phyloP scores from a whole-genome alignment of 2,888 invertebrate genomes.

The Chrysomela aeneicollis region DNA sequence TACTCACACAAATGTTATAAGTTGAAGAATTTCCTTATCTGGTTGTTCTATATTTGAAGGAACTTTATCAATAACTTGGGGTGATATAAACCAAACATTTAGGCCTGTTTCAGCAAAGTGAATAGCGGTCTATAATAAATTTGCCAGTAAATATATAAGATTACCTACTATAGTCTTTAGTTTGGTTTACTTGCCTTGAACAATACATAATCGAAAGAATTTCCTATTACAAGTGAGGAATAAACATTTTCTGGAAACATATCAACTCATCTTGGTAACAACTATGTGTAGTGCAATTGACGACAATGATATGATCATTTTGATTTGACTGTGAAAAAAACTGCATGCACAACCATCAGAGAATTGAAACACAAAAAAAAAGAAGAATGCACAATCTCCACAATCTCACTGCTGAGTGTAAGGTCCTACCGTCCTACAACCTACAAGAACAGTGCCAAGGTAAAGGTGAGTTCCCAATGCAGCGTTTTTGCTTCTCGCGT shows the following conservation, averaged over 20 bases:
- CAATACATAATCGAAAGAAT: slow-evolving; percentile 33
- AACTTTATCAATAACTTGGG: slow-evolving; percentile 50
- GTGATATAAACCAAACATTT: slow-evolving; percentile 55
- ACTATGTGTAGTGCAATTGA: too few relatives aligned
- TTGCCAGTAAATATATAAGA: not conserved
- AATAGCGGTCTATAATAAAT: slow-evolving; percentile 50
- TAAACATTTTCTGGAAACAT: slow-evolving; percentile 30
- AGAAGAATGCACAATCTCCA: too few relatives aligned
- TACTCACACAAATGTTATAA: slow-evolving; percentile 58
- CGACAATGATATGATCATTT: too few relatives aligned
- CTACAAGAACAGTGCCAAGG: too few relatives aligned
- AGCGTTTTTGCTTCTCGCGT: too few relatives aligned
- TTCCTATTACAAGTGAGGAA: slow-evolving; percentile 33
- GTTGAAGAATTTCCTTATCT: slow-evolving; percentile 52
- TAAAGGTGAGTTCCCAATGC: too few relatives aligned
- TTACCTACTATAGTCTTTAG: slow-evolving; percentile 14
- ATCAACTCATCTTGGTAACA: not conserved
- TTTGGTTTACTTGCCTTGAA: slow-evolving; percentile 37
- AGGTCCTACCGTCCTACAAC: too few relatives aligned
- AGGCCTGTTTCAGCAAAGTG: slow-evolving; percentile 54
- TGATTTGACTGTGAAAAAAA: too few relatives aligned
- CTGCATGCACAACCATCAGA: too few relatives aligned
- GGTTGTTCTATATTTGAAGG: slow-evolving; percentile 52
- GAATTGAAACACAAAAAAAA: too few relatives aligned
- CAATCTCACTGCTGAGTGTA: too few relatives aligned